These are phyloP conservation scores for Drepana falcataria DNA, from an alignment of 2,888 invertebrate genomes.

Conservation along the genomic window DNA sequence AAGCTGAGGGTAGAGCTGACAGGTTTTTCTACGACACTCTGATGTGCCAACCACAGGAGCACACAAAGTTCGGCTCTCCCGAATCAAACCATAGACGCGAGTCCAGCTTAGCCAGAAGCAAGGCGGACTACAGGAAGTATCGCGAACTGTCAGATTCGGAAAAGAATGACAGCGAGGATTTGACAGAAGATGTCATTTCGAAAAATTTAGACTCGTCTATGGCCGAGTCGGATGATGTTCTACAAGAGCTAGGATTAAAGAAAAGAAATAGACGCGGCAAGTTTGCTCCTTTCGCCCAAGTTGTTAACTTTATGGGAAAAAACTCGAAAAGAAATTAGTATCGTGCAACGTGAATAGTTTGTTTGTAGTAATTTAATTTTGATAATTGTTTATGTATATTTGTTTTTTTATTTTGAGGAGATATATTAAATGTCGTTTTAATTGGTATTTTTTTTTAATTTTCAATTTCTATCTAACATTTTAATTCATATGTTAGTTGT, in stretches of 20 bases:
- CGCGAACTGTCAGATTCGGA: slow-evolving; percentile 49
- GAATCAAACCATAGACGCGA: slow-evolving; percentile 40
- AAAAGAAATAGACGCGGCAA: slow-evolving; percentile 51
- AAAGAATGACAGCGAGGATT: slow-evolving; percentile 54
- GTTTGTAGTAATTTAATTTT: slow-evolving; percentile 25
- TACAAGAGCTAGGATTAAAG: slow-evolving; percentile 49
- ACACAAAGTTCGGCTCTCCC: slow-evolving; percentile 34
- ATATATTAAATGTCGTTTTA: neutral
- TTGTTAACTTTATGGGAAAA: slow-evolving; percentile 69
- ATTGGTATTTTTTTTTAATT: neutral
- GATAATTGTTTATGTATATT: slow-evolving; percentile 14
- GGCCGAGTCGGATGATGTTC: slow-evolving; percentile 50
- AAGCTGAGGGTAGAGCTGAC: slow-evolving; percentile 48
- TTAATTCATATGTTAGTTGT: too few species aligned
- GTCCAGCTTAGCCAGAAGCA: slow-evolving; percentile 24
- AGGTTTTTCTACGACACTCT: slow-evolving; percentile 63
- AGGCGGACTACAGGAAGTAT: slow-evolving; percentile 45
- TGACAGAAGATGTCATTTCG: slow-evolving; percentile 50
- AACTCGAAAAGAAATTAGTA: slow-evolving; percentile 49
- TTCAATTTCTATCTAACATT: neutral
- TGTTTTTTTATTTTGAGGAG: neutral
- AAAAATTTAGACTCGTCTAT: slow-evolving; percentile 56
- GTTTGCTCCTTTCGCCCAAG: slow-evolving; percentile 58
- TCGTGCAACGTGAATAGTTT: slow-evolving; percentile 20
- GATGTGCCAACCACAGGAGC: slow-evolving; percentile 52